These are phyloP conservation scores for Cheirogaleus major DNA, from an alignment of 2,797 vertebrate species.

Conservation along the genomic window DNA sequence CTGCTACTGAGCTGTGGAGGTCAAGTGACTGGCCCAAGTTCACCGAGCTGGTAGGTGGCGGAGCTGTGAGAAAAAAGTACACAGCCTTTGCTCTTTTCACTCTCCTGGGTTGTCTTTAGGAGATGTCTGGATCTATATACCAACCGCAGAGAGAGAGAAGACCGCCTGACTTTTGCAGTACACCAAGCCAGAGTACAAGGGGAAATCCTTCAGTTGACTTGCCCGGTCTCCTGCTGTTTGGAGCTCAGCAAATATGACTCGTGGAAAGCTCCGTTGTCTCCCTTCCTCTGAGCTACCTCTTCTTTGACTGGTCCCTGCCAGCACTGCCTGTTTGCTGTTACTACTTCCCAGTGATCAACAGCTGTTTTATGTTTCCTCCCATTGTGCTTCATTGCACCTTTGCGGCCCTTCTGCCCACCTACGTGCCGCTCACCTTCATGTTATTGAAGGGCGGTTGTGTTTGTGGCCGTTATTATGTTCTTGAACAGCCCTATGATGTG, in stretches of 20 bases:
- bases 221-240: conserved; percentile 53
- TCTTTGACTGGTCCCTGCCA: conserved; percentile 55
- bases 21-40: conserved; percentile 65
- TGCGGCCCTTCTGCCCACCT: conserved; percentile 68
- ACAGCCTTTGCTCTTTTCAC: conserved; percentile 47
- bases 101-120: conserved; percentile 46
- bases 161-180: conserved; percentile 36
- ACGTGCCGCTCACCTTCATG: conserved; percentile 70
- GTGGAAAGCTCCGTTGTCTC: conserved; percentile 65
- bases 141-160: conserved; percentile 58
- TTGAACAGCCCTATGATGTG: conserved; percentile 70
- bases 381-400: conserved; percentile 62
- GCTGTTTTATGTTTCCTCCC: conserved; percentile 73
- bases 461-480: conserved; percentile 75
- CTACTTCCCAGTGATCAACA: conserved; percentile 75
- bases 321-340: conserved; percentile 69
- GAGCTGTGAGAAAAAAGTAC: not conserved
- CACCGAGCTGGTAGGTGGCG: conserved; percentile 48
- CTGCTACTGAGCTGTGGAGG: not conserved
- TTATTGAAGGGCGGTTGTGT: conserved; percentile 72
- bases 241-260: conserved; percentile 58
- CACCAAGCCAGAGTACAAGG: conserved; percentile 62
- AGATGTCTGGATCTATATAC: conserved; percentile 58
- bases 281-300: conserved; percentile 70
- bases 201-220: conserved; percentile 61